Evolutionary conservation across 2,113 vertebrate species (phyloP), one percentile per base, ranked within the genome.

Genomic region (Ceyx margarethae): DNA sequence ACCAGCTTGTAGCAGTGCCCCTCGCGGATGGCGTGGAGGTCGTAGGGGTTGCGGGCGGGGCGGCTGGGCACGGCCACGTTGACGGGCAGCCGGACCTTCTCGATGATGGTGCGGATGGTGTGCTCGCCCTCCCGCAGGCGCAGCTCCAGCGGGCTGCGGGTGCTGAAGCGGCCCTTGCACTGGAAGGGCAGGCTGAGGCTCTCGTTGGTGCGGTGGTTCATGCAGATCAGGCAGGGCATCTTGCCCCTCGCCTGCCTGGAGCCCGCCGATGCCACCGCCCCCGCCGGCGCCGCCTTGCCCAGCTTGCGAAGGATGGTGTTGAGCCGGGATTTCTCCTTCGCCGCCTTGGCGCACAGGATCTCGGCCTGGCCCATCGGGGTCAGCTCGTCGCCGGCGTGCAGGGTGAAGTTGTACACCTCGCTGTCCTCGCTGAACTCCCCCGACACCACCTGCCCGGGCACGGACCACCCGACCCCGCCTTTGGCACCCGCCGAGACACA

Each of bases 361-460:
- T 99, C 99, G 1, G 99, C 99, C 84, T 99, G 99, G 54, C 99
- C 99, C 99, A 99, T 99, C 81, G 99, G 98, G 11, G 99, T 99
- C 95, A 99, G 98, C 97, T 99, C 99, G 57, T 99, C 99, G 53
- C 99, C 99, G 3, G 98, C 98, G 84, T 99, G 98, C 97, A 99
- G 97, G 8, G 99, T 99, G 97, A 99, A 99, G 97, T 99, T 99
- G 97, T 99, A 99, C n/a, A 99, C 98, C 96, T 99, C 99, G 51
- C 99, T 99, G 98, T 99, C 99, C 96, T 99, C 99, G 45, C 99
- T 99, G 98, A 99, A 99, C 97, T 99, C 99, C 13, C 99, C 99
- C 0, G 99, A 99, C 81, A 99, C 98, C 96, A 99, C 99, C 99
- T 99, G 92, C 31, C 21, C 73, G 25, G 6, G 45, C 8, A 75